Percentiles rank a stretch among this genome's conserved stretches.
Evolutionary conservation across 92 coral and sea anemone species (phyloP).

Genomic region (Epizoanthus illoricatus): DNA sequence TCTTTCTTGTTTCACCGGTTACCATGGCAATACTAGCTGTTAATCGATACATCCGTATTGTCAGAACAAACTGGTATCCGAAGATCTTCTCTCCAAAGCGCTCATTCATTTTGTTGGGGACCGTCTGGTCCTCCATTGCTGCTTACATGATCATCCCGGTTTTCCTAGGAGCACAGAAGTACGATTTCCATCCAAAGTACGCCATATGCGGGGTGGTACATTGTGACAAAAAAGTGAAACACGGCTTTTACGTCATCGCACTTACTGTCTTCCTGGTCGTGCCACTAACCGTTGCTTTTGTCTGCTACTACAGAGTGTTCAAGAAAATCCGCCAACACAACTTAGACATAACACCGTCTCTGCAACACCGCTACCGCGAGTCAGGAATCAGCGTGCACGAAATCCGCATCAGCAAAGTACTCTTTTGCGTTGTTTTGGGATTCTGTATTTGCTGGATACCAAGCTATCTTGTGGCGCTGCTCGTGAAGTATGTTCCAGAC

Average conservation of each 20-base stretch:
- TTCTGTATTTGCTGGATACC: conserved; percentile 47
- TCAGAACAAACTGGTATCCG: conserved; percentile 25
- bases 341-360: conserved; percentile 21
- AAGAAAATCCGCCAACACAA: background rate
- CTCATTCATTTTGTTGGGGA: conserved; percentile 11
- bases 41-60: conserved; percentile 43
- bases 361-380: background rate
- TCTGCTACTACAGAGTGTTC: too few species aligned
- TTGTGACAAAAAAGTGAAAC: background rate
- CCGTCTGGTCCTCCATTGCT: conserved; percentile 36
- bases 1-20: conserved; percentile 37
- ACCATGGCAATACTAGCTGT: conserved; percentile 46
- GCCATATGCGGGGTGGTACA: conserved; percentile 44
- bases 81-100: conserved; percentile 32
- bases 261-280: too few species aligned
- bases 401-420: conserved; percentile 32
- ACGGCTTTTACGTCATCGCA: too few species aligned
- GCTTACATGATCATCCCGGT: conserved; percentile 29
- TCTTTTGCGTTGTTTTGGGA: conserved; percentile 20
- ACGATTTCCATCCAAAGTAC: conserved; percentile 25
- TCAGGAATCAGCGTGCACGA: conserved; percentile 17
- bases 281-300: too few species aligned
- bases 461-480: conserved; percentile 40
- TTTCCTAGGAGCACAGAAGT: conserved; percentile 14
- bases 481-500: conserved; percentile 28